phyloP scores from a whole-genome alignment of 1,140 invertebrate species.

The Orussus abietinus region DNA sequence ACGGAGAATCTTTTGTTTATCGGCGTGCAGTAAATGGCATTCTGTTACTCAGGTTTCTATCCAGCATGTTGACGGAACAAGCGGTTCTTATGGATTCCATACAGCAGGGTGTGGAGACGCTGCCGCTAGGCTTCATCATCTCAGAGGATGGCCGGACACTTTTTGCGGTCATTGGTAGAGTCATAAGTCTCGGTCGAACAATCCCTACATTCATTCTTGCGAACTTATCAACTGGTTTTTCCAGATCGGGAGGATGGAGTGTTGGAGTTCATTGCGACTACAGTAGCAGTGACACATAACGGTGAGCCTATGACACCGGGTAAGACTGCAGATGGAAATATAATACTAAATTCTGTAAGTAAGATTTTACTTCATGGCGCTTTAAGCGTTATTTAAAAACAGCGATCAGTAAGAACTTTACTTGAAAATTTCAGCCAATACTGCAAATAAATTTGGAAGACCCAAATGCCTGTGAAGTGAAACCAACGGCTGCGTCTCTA shows the following conservation, averaged over 20 bases:
- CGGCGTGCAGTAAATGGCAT: background rate
- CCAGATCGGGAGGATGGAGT: constrained; percentile 33
- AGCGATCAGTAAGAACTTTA: too few species aligned
- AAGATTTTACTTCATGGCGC: constrained; percentile 7
- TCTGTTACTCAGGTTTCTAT: background rate
- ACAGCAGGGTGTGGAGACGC: constrained; percentile 17
- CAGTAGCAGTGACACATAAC: constrained; percentile 26
- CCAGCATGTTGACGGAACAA: constrained; percentile 21
- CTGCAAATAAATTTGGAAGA: constrained; percentile 29
- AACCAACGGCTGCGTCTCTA: too few species aligned
- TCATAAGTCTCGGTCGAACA: constrained; percentile 2
- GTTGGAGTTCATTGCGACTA: constrained; percentile 31
- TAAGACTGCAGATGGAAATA: constrained; percentile 21
- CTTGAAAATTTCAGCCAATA: constrained; percentile 29
- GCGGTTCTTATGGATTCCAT: constrained; percentile 15
- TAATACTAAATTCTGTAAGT: constrained; percentile 21
- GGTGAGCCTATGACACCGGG: constrained; percentile 11
- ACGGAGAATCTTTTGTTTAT: background rate
- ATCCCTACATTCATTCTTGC: background rate
- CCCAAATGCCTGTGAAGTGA: too few species aligned
- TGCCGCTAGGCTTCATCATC: constrained; percentile 36
- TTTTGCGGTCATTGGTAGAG: constrained; percentile 33
- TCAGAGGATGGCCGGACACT: constrained; percentile 38
- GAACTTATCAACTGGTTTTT: constrained; percentile 13
- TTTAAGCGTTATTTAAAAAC: too few species aligned